A percentile compares a stretch with the other conserved stretches of the same genome.
Evolutionary conservation across 2,888 invertebrate genomes (phyloP).

Genomic region (Parasteatoda lunata): DNA sequence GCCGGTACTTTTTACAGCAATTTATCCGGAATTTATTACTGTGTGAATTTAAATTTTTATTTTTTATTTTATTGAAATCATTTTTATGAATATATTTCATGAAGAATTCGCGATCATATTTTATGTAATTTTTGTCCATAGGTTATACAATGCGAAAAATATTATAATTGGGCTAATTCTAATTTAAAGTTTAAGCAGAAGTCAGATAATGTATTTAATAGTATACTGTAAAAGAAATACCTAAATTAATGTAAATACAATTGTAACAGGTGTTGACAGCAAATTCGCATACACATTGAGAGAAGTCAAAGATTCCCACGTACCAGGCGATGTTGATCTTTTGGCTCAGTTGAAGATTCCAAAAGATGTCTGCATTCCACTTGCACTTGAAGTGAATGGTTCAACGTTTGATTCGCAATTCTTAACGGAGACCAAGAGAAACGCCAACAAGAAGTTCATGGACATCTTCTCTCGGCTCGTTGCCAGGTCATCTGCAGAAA

Average conservation of each 20-base stretch:
- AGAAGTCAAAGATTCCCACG: conserved; percentile 78
- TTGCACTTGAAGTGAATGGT: conserved; percentile 90
- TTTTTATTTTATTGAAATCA: too few relatives aligned
- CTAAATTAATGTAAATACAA: conserved; percentile 24
- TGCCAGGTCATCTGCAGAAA: conserved; percentile 73
- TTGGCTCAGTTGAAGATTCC: conserved; percentile 84
- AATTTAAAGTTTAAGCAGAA: too few relatives aligned
- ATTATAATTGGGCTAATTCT: too few relatives aligned
- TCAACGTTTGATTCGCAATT: conserved; percentile 73
- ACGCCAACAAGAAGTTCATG: conserved; percentile 80
- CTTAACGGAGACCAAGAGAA: conserved; percentile 75
- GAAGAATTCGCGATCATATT: too few relatives aligned
- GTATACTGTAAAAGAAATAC: too few relatives aligned
- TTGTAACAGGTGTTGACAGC: conserved; percentile 82
- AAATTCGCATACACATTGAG: conserved; percentile 86
- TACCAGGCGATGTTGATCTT: conserved; percentile 83
- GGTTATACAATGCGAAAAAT: too few relatives aligned
- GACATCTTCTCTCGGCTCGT: conserved; percentile 81
- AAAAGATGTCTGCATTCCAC: conserved; percentile 85
- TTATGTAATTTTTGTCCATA: too few relatives aligned
- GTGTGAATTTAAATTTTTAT: too few relatives aligned
- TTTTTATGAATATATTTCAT: too few relatives aligned
- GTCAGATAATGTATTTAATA: too few relatives aligned
- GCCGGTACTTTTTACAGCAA: too few relatives aligned
- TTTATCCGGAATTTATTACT: too few relatives aligned